These are phyloP conservation scores for Fulica atra DNA, from an alignment of 2,113 vertebrate genomes.

Conservation along the genomic window DNA sequence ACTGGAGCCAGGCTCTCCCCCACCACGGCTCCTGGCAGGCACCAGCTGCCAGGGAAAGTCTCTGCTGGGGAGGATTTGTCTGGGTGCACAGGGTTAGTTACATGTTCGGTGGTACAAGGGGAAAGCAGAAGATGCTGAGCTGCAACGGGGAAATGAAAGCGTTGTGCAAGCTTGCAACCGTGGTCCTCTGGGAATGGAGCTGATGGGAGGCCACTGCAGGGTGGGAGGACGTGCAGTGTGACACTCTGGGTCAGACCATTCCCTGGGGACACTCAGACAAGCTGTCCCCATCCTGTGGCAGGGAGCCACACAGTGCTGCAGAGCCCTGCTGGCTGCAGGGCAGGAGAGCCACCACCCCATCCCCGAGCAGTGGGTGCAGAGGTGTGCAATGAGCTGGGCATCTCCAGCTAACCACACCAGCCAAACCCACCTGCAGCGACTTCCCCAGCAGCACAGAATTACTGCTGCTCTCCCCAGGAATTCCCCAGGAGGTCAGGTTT, in stretches of 20 bases:
- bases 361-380: neutral
- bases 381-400: accelerated
- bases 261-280: neutral
- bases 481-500: neutral
- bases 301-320: neutral
- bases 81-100: accelerated
- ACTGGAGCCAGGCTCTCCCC: neutral
- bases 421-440: neutral
- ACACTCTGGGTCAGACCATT: neutral
- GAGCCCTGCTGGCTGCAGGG: neutral
- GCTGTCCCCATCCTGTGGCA: neutral
- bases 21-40: neutral
- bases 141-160: neutral
- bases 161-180: neutral
- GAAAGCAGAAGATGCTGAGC: neutral
- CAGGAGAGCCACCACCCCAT: neutral
- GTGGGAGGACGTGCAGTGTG: neutral
- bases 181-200: neutral
- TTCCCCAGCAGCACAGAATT: neutral
- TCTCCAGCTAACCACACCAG: neutral
- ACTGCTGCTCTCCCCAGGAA: neutral
- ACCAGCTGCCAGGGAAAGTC: neutral
- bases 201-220: neutral
- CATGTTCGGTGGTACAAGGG: neutral
- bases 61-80: neutral